Evolutionary conservation across 2,888 invertebrate species (phyloP), one percentile per base, ranked within the genome.

Genomic region (Melanostoma mellinum): DNA sequence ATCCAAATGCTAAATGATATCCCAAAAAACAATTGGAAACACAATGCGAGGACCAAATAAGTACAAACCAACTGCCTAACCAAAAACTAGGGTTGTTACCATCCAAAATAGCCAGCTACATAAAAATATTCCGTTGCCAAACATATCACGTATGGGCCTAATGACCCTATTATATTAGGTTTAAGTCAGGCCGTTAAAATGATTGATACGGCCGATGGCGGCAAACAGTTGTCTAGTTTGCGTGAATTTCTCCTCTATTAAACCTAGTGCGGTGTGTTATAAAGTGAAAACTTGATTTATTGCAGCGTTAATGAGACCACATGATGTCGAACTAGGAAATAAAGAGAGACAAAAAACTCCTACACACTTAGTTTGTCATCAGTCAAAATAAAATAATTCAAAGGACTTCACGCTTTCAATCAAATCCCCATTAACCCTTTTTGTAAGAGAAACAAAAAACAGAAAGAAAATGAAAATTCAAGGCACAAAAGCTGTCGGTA

Each of bases 71-170:
- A 63, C 48, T 48, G 36, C 30, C 63, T 48, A 38, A 56, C 56
- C 38, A 4, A 56, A 38, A 48, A 60, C 48, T 30, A 38, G 36
- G 30, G 30, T 33, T 48, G 36, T 42, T 33, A 35, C 50, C 20
- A 48, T 38, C 38, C 20, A 4, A 63, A 50, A 63, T 50, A 38
- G 9, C 63, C 63, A 50, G 9, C 36, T 56, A 50, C 36, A 55
- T 71, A 48, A 33, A 56, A 71, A 71, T 58, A 65, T 44, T 56
- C 52, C 52, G 42, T 52, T 6, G 58, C 32, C 50, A 71, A 58
- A 53, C 71, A 78, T 42, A 72, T 78, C 77, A 78, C 77, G 77
- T 78, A 65, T 78, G 65, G 56, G 71, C 65, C 77, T 78, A 72
- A 78, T 78, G 77, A 72, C 58, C 71, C 71, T 56, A 78, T 78